These are phyloP conservation scores for Sebastes aleutianus DNA, from an alignment of 2,797 vertebrate genomes.

Conservation along the genomic window DNA sequence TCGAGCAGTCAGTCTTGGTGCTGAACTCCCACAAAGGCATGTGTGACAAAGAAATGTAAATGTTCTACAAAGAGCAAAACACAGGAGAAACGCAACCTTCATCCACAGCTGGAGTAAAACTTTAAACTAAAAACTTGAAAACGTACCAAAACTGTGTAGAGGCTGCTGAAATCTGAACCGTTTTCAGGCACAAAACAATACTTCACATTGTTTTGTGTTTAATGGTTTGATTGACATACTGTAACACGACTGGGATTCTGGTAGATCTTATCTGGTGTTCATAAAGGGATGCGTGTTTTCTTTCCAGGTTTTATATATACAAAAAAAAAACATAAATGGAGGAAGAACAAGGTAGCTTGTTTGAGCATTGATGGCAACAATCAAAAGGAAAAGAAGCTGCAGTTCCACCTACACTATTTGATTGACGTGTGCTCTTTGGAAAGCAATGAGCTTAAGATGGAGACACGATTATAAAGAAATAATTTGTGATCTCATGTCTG, in stretches of 20 bases:
- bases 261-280: background rate
- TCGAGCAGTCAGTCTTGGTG: background rate
- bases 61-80: constrained; percentile 4
- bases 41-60: constrained; percentile 26
- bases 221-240: background rate
- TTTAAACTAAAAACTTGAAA: background rate
- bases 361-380: background rate
- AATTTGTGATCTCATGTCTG: background rate
- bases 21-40: constrained; percentile 6
- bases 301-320: background rate
- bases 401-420: background rate
- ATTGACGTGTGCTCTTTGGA: background rate
- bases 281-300: background rate
- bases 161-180: background rate
- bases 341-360: background rate
- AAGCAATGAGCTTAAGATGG: background rate
- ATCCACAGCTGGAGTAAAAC: background rate
- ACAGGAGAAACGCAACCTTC: background rate
- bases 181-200: background rate
- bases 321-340: background rate
- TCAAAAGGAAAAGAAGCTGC: background rate
- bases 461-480: background rate
- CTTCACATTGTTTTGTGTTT: background rate
- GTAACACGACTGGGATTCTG: background rate
- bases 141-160: background rate